A percentile compares a stretch with the other conserved stretches of the same genome.
Conservation (phyloP, 2,113 vertebrate genomes). For the Telmatochromis sp. region DNA sequence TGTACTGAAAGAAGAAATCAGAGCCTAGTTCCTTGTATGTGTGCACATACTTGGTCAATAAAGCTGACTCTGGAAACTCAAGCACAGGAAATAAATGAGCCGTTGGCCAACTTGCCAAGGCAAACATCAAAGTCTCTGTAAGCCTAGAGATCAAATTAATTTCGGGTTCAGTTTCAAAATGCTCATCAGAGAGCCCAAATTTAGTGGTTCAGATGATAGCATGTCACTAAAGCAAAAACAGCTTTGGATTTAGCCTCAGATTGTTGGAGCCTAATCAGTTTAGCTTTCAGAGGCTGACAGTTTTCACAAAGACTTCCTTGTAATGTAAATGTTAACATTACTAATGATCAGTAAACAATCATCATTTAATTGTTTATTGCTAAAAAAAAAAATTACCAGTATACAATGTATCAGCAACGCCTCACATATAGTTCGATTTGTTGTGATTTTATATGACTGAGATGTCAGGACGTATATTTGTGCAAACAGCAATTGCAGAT, state of each 20-base stretch:
- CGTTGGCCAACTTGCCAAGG: background rate
- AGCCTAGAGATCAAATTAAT: background rate
- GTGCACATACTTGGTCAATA: background rate
- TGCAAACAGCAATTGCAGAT: background rate
- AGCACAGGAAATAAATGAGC: background rate
- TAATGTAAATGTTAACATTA: background rate
- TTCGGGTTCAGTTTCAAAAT: background rate
- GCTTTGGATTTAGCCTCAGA: background rate
- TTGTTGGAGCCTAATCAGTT: background rate
- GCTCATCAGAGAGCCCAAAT: background rate
- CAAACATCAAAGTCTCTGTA: background rate
- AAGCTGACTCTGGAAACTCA: background rate
- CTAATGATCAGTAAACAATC: background rate
- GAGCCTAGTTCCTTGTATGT: background rate
- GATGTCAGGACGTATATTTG: background rate
- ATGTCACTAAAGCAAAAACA: background rate
- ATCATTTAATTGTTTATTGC: background rate
- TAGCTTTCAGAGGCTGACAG: fast-evolving
- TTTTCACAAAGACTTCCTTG: background rate
- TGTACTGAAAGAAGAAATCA: background rate
- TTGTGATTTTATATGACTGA: background rate
- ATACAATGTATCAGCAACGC: background rate
- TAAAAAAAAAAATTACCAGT: background rate
- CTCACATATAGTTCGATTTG: background rate
- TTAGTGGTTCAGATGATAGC: background rate